Base-by-base conservation (phyloP, 2,113 vertebrate genomes). In the Marmota monax region DNA sequence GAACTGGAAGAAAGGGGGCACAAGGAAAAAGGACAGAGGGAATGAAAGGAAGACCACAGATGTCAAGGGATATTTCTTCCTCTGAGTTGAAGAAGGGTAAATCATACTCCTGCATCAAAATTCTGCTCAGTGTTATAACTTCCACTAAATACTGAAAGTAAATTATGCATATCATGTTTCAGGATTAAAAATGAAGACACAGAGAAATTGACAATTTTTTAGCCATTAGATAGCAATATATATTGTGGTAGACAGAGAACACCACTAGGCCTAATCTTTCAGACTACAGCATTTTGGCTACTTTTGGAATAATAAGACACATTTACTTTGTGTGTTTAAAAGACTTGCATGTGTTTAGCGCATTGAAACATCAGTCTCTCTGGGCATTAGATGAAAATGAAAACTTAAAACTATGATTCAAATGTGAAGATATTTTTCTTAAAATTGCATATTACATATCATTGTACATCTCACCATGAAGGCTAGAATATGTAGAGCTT, bases 231-330 rank as follows among this genome's bases (percentile, higher is more conserved):
- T 93, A 37, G 76, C 67, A 67, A 63, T 74, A 56, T 95, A 77
- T 94, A 93, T 96, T 96, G 77, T 79, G 97, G 4, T 95, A 53
- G 65, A n/a, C 92, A 95, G 39, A 97, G 94, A 93, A 73, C 25
- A 88, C 69, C 53, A 91, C 18, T 45, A 95, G 42, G 32, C 77
- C 11, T 83, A 95, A 93, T 23, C 27, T 96, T 94, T 95, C 42
- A 95, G 88, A 96, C 86, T 92, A 65, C 27, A 95, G 20, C 20
- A 78, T 86, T 92, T 90, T 84, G 63, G 56, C 45, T 73, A 93
- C 82, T 95, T 97, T 83, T 56, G 16, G 22, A 92, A 32, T 37
- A 93, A 79, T 84, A 76, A 39, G 65, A 93, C 83, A 82, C 11
- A 56, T 84, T 91, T 2, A 80, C 73, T 94, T 97, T 88, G 34